A percentile compares a stretch with the other conserved stretches of the same genome.
phyloP scores from a whole-genome alignment of 2,888 invertebrate species.

The Chromoteleia sp. region DNA sequence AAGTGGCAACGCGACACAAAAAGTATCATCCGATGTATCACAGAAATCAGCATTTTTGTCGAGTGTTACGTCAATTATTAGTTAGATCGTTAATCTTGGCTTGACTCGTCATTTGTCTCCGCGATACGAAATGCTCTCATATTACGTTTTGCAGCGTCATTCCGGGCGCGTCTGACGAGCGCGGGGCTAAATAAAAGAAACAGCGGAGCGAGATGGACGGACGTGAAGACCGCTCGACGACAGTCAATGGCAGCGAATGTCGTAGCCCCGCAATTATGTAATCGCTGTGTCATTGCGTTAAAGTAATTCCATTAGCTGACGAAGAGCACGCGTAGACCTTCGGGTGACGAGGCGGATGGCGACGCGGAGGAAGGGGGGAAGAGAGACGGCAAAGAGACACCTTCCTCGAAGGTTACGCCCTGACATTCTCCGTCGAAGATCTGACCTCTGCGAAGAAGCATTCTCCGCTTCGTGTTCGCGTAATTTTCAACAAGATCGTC shows the following conservation, averaged over 20 bases:
- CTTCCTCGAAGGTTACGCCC: slow-evolving; percentile 60
- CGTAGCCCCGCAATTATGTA: slow-evolving; percentile 77
- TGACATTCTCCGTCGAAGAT: slow-evolving; percentile 62
- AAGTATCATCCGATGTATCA: slow-evolving; percentile 53
- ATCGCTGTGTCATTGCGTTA: slow-evolving; percentile 84
- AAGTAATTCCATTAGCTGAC: slow-evolving; percentile 83
- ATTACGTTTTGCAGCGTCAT: slow-evolving; percentile 66
- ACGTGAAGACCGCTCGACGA: slow-evolving; percentile 67
- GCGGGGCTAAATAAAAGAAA: slow-evolving; percentile 57
- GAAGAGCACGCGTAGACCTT: slow-evolving; percentile 63
- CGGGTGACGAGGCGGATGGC: slow-evolving; percentile 20
- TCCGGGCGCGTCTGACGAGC: slow-evolving; percentile 67
- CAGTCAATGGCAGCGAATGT: slow-evolving; percentile 68
- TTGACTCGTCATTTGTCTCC: slow-evolving; percentile 71
- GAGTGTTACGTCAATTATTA: slow-evolving; percentile 67
- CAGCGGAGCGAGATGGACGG: slow-evolving; percentile 49
- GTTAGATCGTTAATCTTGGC: slow-evolving; percentile 69
- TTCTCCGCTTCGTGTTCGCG: slow-evolving; percentile 53
- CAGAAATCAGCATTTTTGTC: slow-evolving; percentile 64
- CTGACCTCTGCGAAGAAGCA: slow-evolving; percentile 53
- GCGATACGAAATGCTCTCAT: slow-evolving; percentile 64
- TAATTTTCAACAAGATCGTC: slow-evolving; percentile 63
- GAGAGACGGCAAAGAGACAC: slow-evolving; percentile 30
- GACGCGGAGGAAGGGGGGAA: slow-evolving; percentile 13
- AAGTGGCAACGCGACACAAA: slow-evolving; percentile 36